phyloP scores from a whole-genome alignment of 2,797 vertebrate genomes.

The Diplodus sargus region DNA sequence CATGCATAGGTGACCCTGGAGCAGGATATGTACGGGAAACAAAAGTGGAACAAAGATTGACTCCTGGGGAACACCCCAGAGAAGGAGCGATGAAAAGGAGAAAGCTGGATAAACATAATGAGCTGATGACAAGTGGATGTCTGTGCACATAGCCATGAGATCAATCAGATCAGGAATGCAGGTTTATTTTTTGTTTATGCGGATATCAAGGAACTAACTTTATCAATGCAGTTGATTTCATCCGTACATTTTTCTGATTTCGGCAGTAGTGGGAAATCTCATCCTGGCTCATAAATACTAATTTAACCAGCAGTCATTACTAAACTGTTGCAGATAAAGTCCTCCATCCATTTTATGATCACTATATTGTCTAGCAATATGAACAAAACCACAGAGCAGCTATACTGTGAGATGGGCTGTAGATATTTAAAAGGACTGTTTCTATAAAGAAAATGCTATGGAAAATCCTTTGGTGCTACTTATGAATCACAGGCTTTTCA shows the following conservation, averaged over 20 bases:
- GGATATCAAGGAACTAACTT: not conserved
- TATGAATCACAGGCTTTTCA: constrained; percentile 55
- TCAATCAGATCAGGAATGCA: no score
- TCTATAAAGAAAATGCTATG: constrained; percentile 12
- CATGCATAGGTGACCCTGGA: not conserved
- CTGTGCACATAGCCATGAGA: not conserved
- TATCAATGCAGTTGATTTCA: no score
- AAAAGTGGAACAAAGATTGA: not conserved
- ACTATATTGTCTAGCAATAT: not conserved
- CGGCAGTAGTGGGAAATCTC: not conserved
- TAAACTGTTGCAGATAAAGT: not conserved
- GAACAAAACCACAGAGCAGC: not conserved
- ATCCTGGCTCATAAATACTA: not conserved
- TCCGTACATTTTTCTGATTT: not conserved
- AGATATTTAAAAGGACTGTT: constrained; percentile 2
- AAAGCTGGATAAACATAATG: not conserved
- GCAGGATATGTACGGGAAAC: not conserved
- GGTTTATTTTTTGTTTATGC: not conserved
- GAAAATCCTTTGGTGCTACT: constrained; percentile 56
- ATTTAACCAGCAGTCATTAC: not conserved
- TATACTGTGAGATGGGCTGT: not conserved
- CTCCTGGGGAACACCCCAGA: not conserved
- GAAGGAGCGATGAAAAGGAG: not conserved
- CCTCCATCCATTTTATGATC: not conserved
- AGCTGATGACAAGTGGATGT: not conserved